Evolutionary conservation across 1,140 invertebrate species (phyloP).

Genomic region (Nomia melanderi): DNA sequence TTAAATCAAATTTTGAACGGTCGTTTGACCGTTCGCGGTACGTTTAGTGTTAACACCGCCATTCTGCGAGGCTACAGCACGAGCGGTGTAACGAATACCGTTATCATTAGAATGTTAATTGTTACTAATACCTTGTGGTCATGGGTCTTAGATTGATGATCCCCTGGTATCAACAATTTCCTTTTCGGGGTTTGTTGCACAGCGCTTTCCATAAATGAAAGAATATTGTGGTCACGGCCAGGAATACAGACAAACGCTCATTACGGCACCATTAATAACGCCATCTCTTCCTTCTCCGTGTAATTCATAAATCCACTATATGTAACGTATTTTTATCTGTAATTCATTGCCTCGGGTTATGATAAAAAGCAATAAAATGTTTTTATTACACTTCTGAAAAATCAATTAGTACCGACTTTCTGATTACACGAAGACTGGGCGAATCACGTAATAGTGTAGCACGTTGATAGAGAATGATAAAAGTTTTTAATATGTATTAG

Average conservation of each 20-base stretch:
- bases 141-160: slow-evolving; percentile 5
- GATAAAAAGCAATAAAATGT: too few relatives aligned
- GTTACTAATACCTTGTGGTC: slow-evolving; percentile 5
- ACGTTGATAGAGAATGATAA: not conserved
- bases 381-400: not conserved
- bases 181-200: slow-evolving; percentile 48
- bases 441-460: not conserved
- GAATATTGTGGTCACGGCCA: slow-evolving; percentile 27
- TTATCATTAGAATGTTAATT: not conserved
- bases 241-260: slow-evolving; percentile 1
- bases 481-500: not conserved
- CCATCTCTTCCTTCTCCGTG: not conserved
- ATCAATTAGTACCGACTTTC: not conserved
- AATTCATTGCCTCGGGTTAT: not conserved
- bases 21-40: too few relatives aligned
- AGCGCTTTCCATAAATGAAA: slow-evolving; percentile 42
- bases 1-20: too few relatives aligned
- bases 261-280: not conserved
- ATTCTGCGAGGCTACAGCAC: too few relatives aligned
- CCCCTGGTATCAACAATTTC: slow-evolving; percentile 39
- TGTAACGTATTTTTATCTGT: not conserved
- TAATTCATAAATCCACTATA: not conserved
- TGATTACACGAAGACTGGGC: not conserved
- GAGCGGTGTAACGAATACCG: slow-evolving; percentile 4
- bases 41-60: too few relatives aligned